Conservation (phyloP, 1,140 invertebrate species). For the Eumeta japonica region DNA sequence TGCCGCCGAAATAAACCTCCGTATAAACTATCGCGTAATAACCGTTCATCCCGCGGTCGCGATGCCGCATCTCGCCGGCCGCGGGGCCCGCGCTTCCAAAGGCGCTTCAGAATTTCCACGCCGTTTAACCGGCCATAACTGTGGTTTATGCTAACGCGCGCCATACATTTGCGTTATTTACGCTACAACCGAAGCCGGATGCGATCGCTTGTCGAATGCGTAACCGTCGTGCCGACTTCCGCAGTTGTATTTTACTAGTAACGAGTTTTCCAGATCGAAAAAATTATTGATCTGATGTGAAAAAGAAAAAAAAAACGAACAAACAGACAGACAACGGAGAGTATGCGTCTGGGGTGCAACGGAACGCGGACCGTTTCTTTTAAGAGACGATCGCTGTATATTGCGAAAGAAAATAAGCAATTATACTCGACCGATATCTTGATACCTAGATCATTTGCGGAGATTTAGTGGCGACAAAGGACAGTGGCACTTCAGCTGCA, state of each 20-base stretch:
- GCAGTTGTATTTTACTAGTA: not conserved
- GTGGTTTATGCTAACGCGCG: slow-evolving; percentile 8
- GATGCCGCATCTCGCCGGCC: too few species aligned
- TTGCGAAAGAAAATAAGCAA: slow-evolving; percentile 9
- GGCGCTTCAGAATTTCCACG: slow-evolving; percentile 32
- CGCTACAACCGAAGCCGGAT: not conserved
- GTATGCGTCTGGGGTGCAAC: too few species aligned
- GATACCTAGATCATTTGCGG: slow-evolving; percentile 8
- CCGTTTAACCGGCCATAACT: slow-evolving; percentile 30
- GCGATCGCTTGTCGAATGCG: not conserved
- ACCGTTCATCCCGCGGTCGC: too few species aligned
- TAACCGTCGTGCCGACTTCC: not conserved
- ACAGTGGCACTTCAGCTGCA: slow-evolving; percentile 10
- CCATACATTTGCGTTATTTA: not conserved
- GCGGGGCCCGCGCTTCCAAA: too few species aligned
- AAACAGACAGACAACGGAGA: not conserved
- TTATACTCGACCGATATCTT: slow-evolving; percentile 12
- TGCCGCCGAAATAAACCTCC: too few species aligned
- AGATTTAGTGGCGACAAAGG: slow-evolving; percentile 16
- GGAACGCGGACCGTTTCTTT: too few species aligned
- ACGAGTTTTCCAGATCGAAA: not conserved
- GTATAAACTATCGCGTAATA: too few species aligned
- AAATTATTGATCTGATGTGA: not conserved
- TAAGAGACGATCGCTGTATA: too few species aligned
- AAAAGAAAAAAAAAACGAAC: not conserved